Evolutionary conservation across 2,113 vertebrate species (phyloP), one percentile per base, ranked within the genome.

Genomic region (Nyctereutes procyonoides): DNA sequence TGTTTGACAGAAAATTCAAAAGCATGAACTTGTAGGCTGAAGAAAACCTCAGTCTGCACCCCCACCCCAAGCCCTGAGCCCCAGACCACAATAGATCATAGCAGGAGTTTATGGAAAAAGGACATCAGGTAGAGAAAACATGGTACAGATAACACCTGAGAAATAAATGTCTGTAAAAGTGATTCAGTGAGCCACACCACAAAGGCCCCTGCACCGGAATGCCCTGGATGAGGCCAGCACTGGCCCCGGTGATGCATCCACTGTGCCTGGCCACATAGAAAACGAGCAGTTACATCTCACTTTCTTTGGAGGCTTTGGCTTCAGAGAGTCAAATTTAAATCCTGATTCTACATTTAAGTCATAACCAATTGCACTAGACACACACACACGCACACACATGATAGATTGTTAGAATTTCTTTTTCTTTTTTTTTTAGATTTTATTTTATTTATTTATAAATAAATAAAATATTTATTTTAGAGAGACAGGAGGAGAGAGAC

Each of bases 211-310:
- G 74, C 2, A 15, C 12, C 2, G 11, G 43, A 35, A 8, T 0
- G 11, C 8, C 26, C 43, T 2, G 7, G 56, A 10, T 3, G 4
- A 11, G 17, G 48, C 62, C 76, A 30, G 8, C 0, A 0, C 14
- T 19, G 67, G 38, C 35, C 15, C 26, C 3, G 0, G 1, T 0
- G 9, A 1, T 1, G 24, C 8, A 22, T 11, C 38, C 53, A 16
- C 56, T 7, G 6, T 0, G 1, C 24, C 1, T 24, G 15, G 60
- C 26, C 71, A 35, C 20, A 14, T 1, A 5, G 51, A 10, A 6
- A 43, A 26, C 1, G 1, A 91, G 51, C 12, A 4, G 38, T 35
- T n/a, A 4, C 14, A 0, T 30, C 16, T 20, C 13, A 48, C 38
- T 17, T 4, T 1, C 55, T 9, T 53, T 35, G 87, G 38, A 76